Evolutionary conservation across 1,140 invertebrate species (phyloP), one percentile per base, ranked within the genome.

Genomic region (Drosophila mayri): DNA sequence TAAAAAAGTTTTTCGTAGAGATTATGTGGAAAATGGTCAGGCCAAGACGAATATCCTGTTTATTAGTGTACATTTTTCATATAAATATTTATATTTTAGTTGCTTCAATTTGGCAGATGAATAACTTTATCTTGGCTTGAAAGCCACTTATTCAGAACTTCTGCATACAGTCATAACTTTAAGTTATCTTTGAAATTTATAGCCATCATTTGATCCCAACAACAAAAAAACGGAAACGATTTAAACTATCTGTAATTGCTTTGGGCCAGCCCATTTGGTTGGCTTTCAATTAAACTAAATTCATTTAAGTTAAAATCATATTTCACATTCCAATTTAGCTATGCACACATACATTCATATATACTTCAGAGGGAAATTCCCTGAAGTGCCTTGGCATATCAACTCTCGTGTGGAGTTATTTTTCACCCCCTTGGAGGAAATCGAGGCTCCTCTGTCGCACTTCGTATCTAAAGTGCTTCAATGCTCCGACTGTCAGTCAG

Each of bases 391-490:
- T 50, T 35, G 32, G 30, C 57, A 61, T 63, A 63, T 40, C 44
- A 52, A 20, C 20, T 37, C 52, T 46, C 32, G 52, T n/a, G 32
- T 0, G 43, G 35, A 50, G 58, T n/a, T 47, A 59, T 60, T 58
- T 64, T 64, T 44, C 49, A 50, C 74, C 70, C 82, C 82, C 75
- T 63, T 58, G 18, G 55, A 59, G 54, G 20, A 22, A 18, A 52
- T 43, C 44, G 46, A 75, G 38, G 52, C 64, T 43, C 32, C 41
- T 63, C 9, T 44, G 47, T 14, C n/a, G 50, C 35, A 52, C 41
- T 47, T 47, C 79, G 79, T 88, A 88, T 88, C 84, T 88, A 75
- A 88, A 88, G 84, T 88, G 76, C 44, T 35, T 54, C 72, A 55
- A 38, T 73, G 77, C 62, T 64, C 62, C 35, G 37, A 25, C 54